phyloP scores from a whole-genome alignment of 2,888 invertebrate genomes.

The Harpalus rubripes region DNA sequence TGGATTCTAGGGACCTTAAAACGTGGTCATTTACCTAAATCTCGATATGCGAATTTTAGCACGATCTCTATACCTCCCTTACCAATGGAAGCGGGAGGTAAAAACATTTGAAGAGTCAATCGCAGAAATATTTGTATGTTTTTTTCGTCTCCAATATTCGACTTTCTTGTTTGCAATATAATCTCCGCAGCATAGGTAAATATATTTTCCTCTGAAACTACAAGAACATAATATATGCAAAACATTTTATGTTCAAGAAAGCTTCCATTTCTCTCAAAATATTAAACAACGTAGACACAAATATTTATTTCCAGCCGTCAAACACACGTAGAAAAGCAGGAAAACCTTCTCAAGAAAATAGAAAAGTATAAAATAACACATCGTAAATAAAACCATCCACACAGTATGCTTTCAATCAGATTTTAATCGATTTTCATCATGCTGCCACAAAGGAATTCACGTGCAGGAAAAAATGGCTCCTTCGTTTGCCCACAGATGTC shows the following conservation, averaged over 20 bases:
- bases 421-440: slow-evolving; percentile 53
- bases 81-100: too few species aligned
- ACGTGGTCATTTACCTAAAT: too few species aligned
- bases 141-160: slow-evolving; percentile 17
- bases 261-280: slow-evolving; percentile 28
- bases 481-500: slow-evolving; percentile 42
- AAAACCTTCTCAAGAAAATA: slow-evolving; percentile 38
- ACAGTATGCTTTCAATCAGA: slow-evolving; percentile 51
- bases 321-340: slow-evolving; percentile 27
- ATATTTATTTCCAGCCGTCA: slow-evolving; percentile 46
- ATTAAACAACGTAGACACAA: slow-evolving; percentile 45
- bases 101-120: neutral
- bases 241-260: slow-evolving; percentile 31
- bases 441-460: slow-evolving; percentile 18
- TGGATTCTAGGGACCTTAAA: too few species aligned
- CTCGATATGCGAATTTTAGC: too few species aligned
- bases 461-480: slow-evolving; percentile 22
- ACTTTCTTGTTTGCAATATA: slow-evolving; percentile 1
- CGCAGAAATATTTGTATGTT: neutral
- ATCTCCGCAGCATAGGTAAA: neutral
- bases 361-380: slow-evolving; percentile 46
- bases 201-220: slow-evolving; percentile 7
- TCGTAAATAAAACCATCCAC: slow-evolving; percentile 36
- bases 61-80: too few species aligned
- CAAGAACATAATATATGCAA: slow-evolving; percentile 23